phyloP scores from a whole-genome alignment of 2,888 invertebrate species.

The Byasa hedistus region DNA sequence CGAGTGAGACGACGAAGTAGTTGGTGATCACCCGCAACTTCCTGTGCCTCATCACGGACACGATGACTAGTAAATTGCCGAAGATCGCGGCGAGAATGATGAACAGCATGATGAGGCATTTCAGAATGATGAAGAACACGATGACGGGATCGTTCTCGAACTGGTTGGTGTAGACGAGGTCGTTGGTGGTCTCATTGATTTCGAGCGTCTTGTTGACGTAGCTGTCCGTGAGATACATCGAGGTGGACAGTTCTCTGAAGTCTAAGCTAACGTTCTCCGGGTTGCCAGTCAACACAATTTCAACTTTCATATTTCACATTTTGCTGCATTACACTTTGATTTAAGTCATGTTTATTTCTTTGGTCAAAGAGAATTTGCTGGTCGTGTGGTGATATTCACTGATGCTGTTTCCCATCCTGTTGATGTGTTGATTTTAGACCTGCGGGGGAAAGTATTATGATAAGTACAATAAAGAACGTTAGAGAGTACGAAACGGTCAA shows the following conservation, averaged over 20 bases:
- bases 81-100: conserved; percentile 94
- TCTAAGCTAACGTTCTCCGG: conserved; percentile 61
- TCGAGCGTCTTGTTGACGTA: conserved; percentile 61
- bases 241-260: conserved; percentile 62
- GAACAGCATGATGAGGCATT: conserved; percentile 90
- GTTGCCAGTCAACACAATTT: conserved; percentile 53
- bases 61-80: conserved; percentile 94
- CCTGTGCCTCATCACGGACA: conserved; percentile 85
- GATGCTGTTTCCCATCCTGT: conserved; percentile 40
- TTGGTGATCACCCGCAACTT: conserved; percentile 91
- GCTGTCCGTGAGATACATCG: conserved; percentile 71
- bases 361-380: conserved; percentile 45
- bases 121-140: conserved; percentile 81
- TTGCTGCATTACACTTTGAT: conserved; percentile 36
- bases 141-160: conserved; percentile 74
- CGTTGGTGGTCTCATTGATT: conserved; percentile 59
- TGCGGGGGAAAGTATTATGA: conserved; percentile 35
- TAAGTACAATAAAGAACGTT: too few species aligned
- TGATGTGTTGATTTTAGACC: conserved; percentile 34
- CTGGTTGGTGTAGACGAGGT: conserved; percentile 61
- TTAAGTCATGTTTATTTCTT: conserved; percentile 56
- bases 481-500: too few species aligned
- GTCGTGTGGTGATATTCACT: conserved; percentile 36
- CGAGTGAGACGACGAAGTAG: conserved; percentile 96
- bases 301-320: conserved; percentile 62